Conservation (phyloP, 2,888 invertebrate species). For the Oscheius onirici region DNA sequence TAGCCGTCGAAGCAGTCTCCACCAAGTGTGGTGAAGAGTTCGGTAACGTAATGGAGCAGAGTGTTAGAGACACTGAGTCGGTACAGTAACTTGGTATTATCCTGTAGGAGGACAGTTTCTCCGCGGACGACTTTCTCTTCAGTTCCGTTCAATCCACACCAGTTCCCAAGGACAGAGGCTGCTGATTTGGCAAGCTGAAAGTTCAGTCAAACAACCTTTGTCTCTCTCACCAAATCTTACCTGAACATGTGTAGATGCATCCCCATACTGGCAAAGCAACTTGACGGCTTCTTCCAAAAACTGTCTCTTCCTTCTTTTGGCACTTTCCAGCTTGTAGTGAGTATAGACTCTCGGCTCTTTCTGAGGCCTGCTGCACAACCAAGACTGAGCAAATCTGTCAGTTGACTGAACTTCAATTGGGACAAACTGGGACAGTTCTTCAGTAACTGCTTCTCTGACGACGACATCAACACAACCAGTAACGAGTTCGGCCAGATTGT, state of each 20-base stretch:
- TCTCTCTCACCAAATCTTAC: not conserved
- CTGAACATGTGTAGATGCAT: conserved; percentile 11
- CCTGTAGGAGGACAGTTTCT: conserved; percentile 3
- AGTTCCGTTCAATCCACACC: conserved; percentile 8
- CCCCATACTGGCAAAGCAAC: conserved; percentile 20
- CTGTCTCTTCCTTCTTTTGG: not conserved
- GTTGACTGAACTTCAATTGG: conserved; percentile 26
- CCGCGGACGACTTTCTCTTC: conserved; percentile 17
- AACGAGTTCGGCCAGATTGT: not conserved
- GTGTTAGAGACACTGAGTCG: conserved; percentile 14
- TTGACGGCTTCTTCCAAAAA: conserved; percentile 8
- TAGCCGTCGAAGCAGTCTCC: conserved; percentile 1
- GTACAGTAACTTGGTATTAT: not conserved
- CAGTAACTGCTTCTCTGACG: not conserved
- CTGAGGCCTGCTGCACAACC: conserved; percentile 3
- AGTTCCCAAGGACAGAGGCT: conserved; percentile 2
- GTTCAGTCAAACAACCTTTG: not conserved
- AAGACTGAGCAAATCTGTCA: conserved; percentile 19
- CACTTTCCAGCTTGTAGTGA: not conserved
- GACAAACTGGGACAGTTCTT: conserved; percentile 11
- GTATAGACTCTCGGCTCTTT: conserved; percentile 5
- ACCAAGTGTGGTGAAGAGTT: conserved; percentile 8
- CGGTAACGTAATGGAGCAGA: not conserved
- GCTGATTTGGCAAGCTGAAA: conserved; percentile 4
- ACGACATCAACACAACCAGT: conserved; percentile 7